phyloP scores from a whole-genome alignment of 2,113 vertebrate genomes.

The Bujurquina vittata region DNA sequence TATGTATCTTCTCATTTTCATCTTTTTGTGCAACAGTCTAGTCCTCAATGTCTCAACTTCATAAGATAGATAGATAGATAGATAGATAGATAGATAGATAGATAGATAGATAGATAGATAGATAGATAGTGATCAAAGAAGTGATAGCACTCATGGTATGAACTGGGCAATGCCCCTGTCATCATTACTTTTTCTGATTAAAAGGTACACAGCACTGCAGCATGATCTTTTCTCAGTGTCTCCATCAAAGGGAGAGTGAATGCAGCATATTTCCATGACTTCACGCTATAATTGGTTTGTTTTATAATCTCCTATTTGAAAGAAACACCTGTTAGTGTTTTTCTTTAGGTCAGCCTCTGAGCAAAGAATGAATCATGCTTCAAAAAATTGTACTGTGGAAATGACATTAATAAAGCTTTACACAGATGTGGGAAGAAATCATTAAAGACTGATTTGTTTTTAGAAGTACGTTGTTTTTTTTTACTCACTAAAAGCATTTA shows the following conservation, averaged over 20 bases:
- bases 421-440: too few relatives aligned
- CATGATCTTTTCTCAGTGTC: not conserved
- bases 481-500: too few relatives aligned
- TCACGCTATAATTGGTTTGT: conserved; percentile 49
- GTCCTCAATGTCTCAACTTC: not conserved
- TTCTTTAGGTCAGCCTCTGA: not conserved
- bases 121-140: not conserved
- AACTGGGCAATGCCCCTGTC: not conserved
- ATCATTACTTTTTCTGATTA: conserved; percentile 2
- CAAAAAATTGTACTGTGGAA: not conserved
- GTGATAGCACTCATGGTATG: not conserved
- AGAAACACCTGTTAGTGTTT: conserved; percentile 56
- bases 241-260: conserved; percentile 4
- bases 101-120: too few relatives aligned
- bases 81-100: too few relatives aligned
- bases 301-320: conserved; percentile 47
- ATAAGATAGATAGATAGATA: too few relatives aligned
- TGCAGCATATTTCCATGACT: conserved; percentile 26
- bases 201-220: conserved; percentile 38
- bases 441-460: too few relatives aligned
- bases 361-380: conserved; percentile 9
- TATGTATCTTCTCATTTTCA: not conserved
- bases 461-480: too few relatives aligned
- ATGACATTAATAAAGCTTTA: not conserved
- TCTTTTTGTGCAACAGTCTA: not conserved